phyloP scores from a whole-genome alignment of 1,140 invertebrate species.

The Drosophila simulans region DNA sequence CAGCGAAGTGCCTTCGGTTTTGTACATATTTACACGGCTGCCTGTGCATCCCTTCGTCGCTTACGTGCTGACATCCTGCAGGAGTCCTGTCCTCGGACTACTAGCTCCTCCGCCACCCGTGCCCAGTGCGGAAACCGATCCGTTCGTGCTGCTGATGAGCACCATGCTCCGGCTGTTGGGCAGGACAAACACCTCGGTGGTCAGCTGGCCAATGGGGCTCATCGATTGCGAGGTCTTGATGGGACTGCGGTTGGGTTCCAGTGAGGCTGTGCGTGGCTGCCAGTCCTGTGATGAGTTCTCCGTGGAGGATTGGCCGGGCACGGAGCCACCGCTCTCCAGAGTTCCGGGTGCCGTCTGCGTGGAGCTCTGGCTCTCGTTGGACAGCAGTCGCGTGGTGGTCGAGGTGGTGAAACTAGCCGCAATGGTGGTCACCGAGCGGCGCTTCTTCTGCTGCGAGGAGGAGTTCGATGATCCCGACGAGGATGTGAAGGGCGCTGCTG shows the following conservation, averaged over 20 bases:
- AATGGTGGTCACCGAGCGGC: conserved; percentile 30
- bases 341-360: conserved; percentile 68
- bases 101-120: conserved; percentile 9
- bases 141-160: conserved; percentile 63
- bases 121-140: not conserved
- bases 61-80: conserved; percentile 76
- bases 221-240: conserved; percentile 81
- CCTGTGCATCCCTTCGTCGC: conserved; percentile 13
- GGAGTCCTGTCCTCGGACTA: conserved; percentile 47
- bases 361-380: conserved; percentile 69
- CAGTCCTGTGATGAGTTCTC: conserved; percentile 52
- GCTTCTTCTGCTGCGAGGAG: conserved; percentile 23
- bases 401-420: conserved; percentile 43
- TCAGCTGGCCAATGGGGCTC: conserved; percentile 74
- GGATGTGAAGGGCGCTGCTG: conserved; percentile 32
- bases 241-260: conserved; percentile 74
- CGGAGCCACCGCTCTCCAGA: conserved; percentile 34
- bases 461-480: conserved; percentile 17
- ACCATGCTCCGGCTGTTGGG: conserved; percentile 83
- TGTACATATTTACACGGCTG: conserved; percentile 63
- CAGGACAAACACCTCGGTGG: conserved; percentile 70
- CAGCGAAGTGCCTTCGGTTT: conserved; percentile 6
- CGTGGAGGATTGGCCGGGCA: conserved; percentile 28
- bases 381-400: conserved; percentile 60
- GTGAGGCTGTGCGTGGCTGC: conserved; percentile 45